Base-by-base conservation (phyloP, 2,113 vertebrate species). In the Bambusicola thoracicus region DNA sequence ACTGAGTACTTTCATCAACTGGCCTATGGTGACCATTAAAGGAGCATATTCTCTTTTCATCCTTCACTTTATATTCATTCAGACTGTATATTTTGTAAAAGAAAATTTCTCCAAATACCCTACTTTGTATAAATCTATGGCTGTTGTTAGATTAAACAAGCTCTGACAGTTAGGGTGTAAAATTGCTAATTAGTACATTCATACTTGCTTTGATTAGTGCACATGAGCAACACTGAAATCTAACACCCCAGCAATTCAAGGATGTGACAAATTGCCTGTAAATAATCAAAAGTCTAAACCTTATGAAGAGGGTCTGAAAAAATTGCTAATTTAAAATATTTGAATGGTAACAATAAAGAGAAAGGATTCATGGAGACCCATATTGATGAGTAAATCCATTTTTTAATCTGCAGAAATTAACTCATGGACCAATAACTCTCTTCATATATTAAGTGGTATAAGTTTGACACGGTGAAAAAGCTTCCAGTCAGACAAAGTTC, bases 381-480 rank as follows among this genome's bases (percentile, higher is more conserved):
- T 58, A 79, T 77, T n/a, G 12, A 79, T 51, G 20, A 80, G 27
- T 59, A 85, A 69, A 63, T 89, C 82, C 3, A 49, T 68, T 79
- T 78, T 89, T 21, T 85, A 89, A 58, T 92, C 17, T 85, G 89
- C 56, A 79, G 43, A 89, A 94, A 93, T 84, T 79, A 84, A 78
- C 0, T 81, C 78, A 82, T 41, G 25, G 17, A 8, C 29, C 73
- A 59, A 29, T 81, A 44, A 25, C 49, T 68, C 59, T 62, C n/a
- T 77, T 75, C 10, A 36, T 72, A 65, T 81, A 68, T 85, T 72
- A 84, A 81, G 10, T 58, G 41, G 4, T 17, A 6, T 25, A 73
- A 55, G 4, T 79, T 38, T 62, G 62, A 34, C 18, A 72, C 32
- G n/a, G 30, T n/a, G 27, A 79, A 75, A 62, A 61, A 44, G n/a